Base-by-base conservation (phyloP, 1,140 invertebrate genomes). In the Drosophila asahinai region DNA sequence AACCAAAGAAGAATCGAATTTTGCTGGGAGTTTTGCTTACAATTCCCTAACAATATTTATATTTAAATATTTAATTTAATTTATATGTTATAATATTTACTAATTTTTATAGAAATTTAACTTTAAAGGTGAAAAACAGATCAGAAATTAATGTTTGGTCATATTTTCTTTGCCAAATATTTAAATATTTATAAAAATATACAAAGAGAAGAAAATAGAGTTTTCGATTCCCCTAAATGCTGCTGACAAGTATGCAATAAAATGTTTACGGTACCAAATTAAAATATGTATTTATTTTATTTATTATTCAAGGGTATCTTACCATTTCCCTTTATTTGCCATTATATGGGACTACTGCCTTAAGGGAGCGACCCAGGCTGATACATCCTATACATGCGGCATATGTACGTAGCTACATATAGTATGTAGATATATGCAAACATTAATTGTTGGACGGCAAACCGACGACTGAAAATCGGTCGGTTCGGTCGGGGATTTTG, bases 401-500 rank as follows among this genome's bases (percentile, higher is more conserved):
- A 62, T 49, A 47, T 48, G 12, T 54, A 55, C 12, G 14, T 42
- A 27, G 11, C 17, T 27, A 40, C n/a, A 19, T 12, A 19, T 2
- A 19, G 19, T 66, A 5, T 36, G 15, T 5, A 15, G 7, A 33
- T 71, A 57, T 71, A 55, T 71, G 67, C 64, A 57, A 68, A 55
- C 62, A 57, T 52, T 71, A 71, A 71, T 71, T 71, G 67, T 71
- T 71, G 67, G 67, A 54, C 67, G n/a, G 63, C 22, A 51, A 33
- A 70, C 27, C 67, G 67, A 67, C 38, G 67, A 55, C 64, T 68
- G 49, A 57, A 49, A 71, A 71, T 48, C 64, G 67, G 33, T 71
- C 67, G 67, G 67, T 66, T 63, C 40, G 40, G 40, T 59, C 40
- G 57, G 55, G n/a, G 14, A 25, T 38, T 38, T 38, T 38, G 49